phyloP scores from a whole-genome alignment of 2,797 vertebrate species.

The Onychomys leucogaster region DNA sequence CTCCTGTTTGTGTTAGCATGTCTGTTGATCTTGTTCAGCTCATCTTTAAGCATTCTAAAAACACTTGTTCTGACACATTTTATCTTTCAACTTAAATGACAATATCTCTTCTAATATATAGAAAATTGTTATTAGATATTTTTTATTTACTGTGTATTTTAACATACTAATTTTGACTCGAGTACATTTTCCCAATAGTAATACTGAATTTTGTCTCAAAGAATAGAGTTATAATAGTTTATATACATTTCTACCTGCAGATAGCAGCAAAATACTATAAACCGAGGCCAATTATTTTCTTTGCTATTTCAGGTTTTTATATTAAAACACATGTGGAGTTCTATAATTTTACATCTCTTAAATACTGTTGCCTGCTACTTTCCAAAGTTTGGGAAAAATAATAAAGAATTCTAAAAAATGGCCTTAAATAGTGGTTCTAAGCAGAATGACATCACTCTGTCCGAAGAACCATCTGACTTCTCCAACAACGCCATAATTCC shows the following conservation, averaged over 20 bases:
- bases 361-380: neutral
- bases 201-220: constrained; percentile 10
- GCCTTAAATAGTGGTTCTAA: neutral
- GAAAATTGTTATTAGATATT: neutral
- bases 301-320: neutral
- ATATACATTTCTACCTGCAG: constrained; percentile 68
- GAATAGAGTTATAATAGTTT: neutral
- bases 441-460: neutral
- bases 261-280: constrained; percentile 74
- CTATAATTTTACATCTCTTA: neutral
- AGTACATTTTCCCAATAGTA: neutral
- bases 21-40: neutral
- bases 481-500: neutral
- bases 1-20: no score
- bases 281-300: constrained; percentile 13
- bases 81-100: neutral
- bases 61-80: neutral
- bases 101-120: neutral
- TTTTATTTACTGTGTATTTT: neutral
- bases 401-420: neutral
- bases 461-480: neutral
- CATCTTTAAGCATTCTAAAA: neutral
- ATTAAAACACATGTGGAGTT: neutral
- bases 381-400: neutral
- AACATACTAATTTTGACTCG: neutral